Evolutionary conservation across 2,113 vertebrate genomes (phyloP), one percentile per base, ranked within the genome.

Genomic region (Trematocara stigmaticum): DNA sequence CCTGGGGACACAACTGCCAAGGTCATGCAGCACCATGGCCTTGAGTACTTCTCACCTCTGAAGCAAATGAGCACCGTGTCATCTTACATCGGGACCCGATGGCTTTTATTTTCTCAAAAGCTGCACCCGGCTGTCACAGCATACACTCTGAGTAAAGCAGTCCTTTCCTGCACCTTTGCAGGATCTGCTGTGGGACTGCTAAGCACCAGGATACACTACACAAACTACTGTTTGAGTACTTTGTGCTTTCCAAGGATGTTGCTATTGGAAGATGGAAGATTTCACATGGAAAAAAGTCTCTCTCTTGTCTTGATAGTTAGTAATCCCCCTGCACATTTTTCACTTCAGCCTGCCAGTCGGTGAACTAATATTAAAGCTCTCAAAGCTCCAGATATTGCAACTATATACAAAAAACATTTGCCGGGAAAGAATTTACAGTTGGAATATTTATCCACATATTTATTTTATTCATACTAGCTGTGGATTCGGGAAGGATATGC

Each of bases 31-130:
- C 92, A 89, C 87, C 84, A 59, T 10, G 76, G 81, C 66, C 79
- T 52, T 81, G 91, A 93, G 80, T 86, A 38, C 64, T 94, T 95
- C 93, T 93, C 95, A 95, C 95, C 92, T 95, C 90, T 11, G 80
- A 84, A 83, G 57, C 84, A 92, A 94, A 95, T 64, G 92, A 95
- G 90, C 76, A 10, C 69, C 1, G 82, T 94, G 94, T 95, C 95
- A 93, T 87, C 91, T 91, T 91, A 84, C 87, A 94, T 93, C 5
- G 78, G 34, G 83, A 89, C 29, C 29, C 49, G 88, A 82, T 82
- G 66, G 86, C 85, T 74, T 92, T 66, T 55, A 81, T 88, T 91
- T 80, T 88, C 45, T 86, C 53, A 51, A 78, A 78, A 74, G 31
- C 56, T 81, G 23, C 76, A 51, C 81, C 56, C 79, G 42, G 78